A percentile compares a stretch with the other conserved stretches of the same genome.
Evolutionary conservation across 2,888 invertebrate genomes (phyloP).

Genomic region (Allolobophora icterica): DNA sequence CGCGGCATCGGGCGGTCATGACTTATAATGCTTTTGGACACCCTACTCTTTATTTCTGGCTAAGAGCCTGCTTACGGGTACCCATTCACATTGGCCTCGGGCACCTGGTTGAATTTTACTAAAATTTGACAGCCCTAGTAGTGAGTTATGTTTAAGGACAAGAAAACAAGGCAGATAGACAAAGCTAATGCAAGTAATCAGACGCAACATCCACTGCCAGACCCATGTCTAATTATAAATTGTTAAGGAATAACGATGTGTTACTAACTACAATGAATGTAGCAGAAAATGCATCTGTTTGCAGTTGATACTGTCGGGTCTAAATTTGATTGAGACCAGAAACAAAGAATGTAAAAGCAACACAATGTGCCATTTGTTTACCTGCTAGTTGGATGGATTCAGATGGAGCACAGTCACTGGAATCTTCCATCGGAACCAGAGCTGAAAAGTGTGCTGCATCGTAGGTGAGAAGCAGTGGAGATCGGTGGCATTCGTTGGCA

Average conservation of each 20-base stretch:
- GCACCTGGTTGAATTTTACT: too few relatives aligned
- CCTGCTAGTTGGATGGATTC: conserved; percentile 18
- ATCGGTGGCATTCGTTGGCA: conserved; percentile 71
- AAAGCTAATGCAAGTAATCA: neutral
- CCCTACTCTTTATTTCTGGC: too few relatives aligned
- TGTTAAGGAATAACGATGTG: neutral
- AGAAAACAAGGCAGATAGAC: neutral
- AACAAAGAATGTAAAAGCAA: neutral
- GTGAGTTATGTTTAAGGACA: too few relatives aligned
- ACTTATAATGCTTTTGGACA: too few relatives aligned
- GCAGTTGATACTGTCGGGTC: neutral
- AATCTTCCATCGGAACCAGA: conserved; percentile 70
- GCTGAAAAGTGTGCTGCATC: conserved; percentile 89
- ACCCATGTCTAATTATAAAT: too few relatives aligned
- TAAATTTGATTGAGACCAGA: neutral
- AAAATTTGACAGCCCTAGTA: too few relatives aligned
- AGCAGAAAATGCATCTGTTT: neutral
- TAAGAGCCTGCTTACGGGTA: too few relatives aligned
- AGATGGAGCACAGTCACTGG: neutral
- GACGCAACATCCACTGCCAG: neutral
- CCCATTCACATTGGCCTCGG: too few relatives aligned
- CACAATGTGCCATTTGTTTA: neutral
- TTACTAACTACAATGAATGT: neutral
- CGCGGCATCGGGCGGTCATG: too few relatives aligned
- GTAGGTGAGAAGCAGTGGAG: conserved; percentile 76